phyloP scores from a whole-genome alignment of 2,888 invertebrate species.

The Capitulum mitella region DNA sequence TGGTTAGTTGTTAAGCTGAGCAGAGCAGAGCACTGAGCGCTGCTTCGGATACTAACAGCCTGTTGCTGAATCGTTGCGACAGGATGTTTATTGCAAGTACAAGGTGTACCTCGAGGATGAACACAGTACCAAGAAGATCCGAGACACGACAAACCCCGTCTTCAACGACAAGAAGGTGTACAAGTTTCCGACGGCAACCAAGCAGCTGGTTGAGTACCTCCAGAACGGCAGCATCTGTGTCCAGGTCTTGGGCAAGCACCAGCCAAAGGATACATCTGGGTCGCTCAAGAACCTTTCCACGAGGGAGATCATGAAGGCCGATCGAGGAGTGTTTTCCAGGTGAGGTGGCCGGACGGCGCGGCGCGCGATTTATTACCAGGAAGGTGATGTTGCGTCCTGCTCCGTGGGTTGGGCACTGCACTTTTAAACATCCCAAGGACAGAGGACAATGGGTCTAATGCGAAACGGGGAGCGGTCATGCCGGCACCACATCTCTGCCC shows the following conservation, averaged over 20 bases:
- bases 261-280: constrained; percentile 36
- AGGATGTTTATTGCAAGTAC: constrained; percentile 47
- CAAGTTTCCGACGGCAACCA: constrained; percentile 45
- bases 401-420: too few species aligned
- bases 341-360: too few species aligned
- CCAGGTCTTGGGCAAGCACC: constrained; percentile 50
- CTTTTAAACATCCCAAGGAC: too few species aligned
- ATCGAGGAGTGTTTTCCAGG: constrained; percentile 38
- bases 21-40: too few species aligned
- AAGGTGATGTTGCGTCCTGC: too few species aligned
- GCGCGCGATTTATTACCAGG: too few species aligned
- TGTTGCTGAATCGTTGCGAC: too few species aligned
- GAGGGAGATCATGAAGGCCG: constrained; percentile 40
- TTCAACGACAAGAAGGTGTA: constrained; percentile 47
- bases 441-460: too few species aligned
- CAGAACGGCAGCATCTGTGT: constrained; percentile 46
- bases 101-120: constrained; percentile 48
- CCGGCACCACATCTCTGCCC: too few species aligned
- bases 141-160: constrained; percentile 46
- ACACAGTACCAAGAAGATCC: constrained; percentile 42
- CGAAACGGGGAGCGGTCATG: too few species aligned
- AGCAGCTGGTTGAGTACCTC: constrained; percentile 48
- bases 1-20: too few species aligned
- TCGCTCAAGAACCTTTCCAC: constrained; percentile 37
- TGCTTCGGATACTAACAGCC: too few species aligned